Base-by-base conservation (phyloP, 2,888 invertebrate genomes). In the Dryocosmus kuriphilus region DNA sequence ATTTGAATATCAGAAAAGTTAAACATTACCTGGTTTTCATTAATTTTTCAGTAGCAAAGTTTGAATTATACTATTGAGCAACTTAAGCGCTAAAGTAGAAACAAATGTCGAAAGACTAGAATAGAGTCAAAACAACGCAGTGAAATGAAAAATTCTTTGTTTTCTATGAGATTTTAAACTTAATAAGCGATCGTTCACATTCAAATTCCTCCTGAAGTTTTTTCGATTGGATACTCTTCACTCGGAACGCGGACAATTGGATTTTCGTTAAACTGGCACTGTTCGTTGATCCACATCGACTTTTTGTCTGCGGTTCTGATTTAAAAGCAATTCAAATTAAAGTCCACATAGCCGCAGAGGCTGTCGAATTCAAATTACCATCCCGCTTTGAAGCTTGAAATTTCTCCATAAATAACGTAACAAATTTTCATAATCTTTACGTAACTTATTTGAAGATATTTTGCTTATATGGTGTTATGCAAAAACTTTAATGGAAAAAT, bases 201-300 rank as follows among this genome's bases (percentile, higher is more conserved):
- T 77, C 76, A 78, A 77, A 74, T 79, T 76, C 79, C 65, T 76
- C 65, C 55, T 76, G 65, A 79, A 80, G 77, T 80, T 80, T 76
- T 55, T 80, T 75, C 79, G 79, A 80, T 80, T 80, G 78, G 78
- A 74, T 79, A 73, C 77, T 79, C 77, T 75, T 74, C 77, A 75
- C 77, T 41, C 55, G 77, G 35, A 75, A 75, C 57, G 19, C 27
- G 76, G 55, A 75, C 78, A 86, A 88, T 87, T 83, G 86, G 82
- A 86, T 87, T 86, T 86, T 85, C 85, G 86, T 86, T 86, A 87
- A 87, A 86, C 77, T 85, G 83, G 87, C 86, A 85, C 82, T 83
- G 80, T 81, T 83, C 83, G 82, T 81, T 83, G 84, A 87, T 87
- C 85, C 82, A 79, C 80, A 84, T 84, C 83, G 87, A 87, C 83